Evolutionary conservation across 2,888 invertebrate genomes (phyloP).

Genomic region (Caenorhabditis sulstoni): DNA sequence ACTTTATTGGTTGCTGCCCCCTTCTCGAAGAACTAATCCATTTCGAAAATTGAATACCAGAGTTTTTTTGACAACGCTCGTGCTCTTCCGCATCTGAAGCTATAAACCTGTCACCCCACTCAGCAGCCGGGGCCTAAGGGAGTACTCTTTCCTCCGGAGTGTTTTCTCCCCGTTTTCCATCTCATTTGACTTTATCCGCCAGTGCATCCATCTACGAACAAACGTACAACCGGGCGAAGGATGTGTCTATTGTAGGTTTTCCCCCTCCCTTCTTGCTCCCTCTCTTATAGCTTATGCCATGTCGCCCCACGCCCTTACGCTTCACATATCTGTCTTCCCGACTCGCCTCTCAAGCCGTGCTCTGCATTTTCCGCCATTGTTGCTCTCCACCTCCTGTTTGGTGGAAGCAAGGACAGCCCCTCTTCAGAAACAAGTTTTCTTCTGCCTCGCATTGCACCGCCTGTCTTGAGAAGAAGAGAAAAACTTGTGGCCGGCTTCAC

Average conservation of each 20-base stretch:
- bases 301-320: conserved; percentile 33
- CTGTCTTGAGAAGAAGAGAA: neutral
- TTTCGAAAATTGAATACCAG: neutral
- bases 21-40: neutral
- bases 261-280: too few species aligned
- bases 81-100: neutral
- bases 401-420: conserved; percentile 32
- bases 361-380: conserved; percentile 31
- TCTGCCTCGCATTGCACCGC: conserved; percentile 27
- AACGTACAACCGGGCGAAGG: conserved; percentile 13
- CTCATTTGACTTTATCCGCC: conserved; percentile 30
- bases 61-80: neutral
- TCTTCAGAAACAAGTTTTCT: conserved; percentile 49
- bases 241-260: conserved; percentile 52
- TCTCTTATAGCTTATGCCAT: conserved; percentile 1
- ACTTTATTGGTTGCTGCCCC: neutral
- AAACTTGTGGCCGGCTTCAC: conserved; percentile 5
- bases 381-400: conserved; percentile 45
- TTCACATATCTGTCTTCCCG: conserved; percentile 50
- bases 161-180: conserved; percentile 6
- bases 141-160: neutral
- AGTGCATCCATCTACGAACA: conserved; percentile 32
- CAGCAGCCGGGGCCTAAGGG: neutral
- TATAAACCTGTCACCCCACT: neutral
- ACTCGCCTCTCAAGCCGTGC: conserved; percentile 18